Evolutionary conservation across 2,888 invertebrate genomes (phyloP), one percentile per base, ranked within the genome.

Genomic region (Peribatodes rhomboidaria): DNA sequence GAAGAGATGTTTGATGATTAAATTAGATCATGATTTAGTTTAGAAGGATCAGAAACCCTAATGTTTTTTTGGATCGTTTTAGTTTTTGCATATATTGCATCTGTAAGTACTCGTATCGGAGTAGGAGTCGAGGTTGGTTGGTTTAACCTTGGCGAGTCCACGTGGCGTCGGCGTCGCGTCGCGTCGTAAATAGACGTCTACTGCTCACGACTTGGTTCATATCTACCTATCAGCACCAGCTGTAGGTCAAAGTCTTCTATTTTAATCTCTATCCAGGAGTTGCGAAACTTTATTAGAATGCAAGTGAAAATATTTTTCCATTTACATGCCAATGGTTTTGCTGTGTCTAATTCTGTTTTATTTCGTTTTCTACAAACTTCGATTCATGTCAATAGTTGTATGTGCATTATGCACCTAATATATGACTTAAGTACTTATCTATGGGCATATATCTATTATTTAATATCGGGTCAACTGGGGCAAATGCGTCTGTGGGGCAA

Each of bases 181-280:
- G n/a, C 27, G 39, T 14, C 42, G 35, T 20, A 53, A 53, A 53
- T 39, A 53, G 20, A 39, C 18, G 20, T n/a, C 31, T 31, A 4
- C 27, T 41, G 20, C 13, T 37, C 31, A 20, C 20, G 35, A 20
- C 13, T 35, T n/a, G 8, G 16, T 33, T 13, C 16, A 27, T n/a
- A 11, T 49, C n/a, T 9, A 7, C 22, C 14, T 33, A 18, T 37
- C 27, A 35, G 13, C 35, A 11, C 55, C 33, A 35, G 31, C 42
- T 52, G 41, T 56, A 57, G 57, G 62, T 52, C 62, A 62, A 62
- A 52, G 52, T 52, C 44, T 52, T 62, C 62, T 62, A 62, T 57
- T 62, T 62, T 31, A 33, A 44, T 37, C 54, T 61, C 9, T 10
- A 50, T 50, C 50, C 18, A 50, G 18, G 18, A 35, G 8, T 49